phyloP scores from a whole-genome alignment of 1,140 invertebrate species.

The Drosophila kohkoa region DNA sequence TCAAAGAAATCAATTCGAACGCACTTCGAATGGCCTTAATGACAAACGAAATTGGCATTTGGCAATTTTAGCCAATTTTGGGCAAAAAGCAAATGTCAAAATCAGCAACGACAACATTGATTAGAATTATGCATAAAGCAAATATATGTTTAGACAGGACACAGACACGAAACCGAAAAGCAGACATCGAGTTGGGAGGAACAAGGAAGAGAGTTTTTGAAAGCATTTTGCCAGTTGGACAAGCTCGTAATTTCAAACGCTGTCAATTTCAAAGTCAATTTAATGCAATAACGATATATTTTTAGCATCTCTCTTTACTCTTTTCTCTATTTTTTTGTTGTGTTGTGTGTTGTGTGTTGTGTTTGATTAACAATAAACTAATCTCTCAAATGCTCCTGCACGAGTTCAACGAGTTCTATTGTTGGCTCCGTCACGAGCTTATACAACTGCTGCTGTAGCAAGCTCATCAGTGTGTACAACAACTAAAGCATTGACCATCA shows the following conservation, averaged over 20 bases:
- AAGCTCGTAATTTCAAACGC: constrained; percentile 48
- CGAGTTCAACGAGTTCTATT: constrained; percentile 18
- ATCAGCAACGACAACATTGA: constrained; percentile 39
- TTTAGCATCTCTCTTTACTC: constrained; percentile 21
- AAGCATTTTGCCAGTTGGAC: constrained; percentile 18
- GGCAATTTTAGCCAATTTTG: constrained; percentile 45
- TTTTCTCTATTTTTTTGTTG: no score
- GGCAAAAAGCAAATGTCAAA: constrained; percentile 46
- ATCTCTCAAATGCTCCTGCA: constrained; percentile 51
- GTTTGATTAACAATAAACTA: constrained; percentile 78
- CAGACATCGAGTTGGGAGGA: background rate
- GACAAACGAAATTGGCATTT: constrained; percentile 29
- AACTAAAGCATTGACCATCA: constrained; percentile 44
- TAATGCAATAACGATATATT: constrained; percentile 73
- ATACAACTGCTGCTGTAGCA: constrained; percentile 35
- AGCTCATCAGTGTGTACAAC: constrained; percentile 39
- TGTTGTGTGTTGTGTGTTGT: no score
- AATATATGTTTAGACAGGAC: constrained; percentile 6
- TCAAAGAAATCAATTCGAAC: constrained; percentile 31
- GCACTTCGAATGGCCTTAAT: constrained; percentile 23
- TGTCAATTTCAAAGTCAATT: constrained; percentile 78
- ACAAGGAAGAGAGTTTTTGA: constrained; percentile 17
- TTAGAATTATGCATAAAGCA: constrained; percentile 51
- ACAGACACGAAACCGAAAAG: constrained; percentile 1
- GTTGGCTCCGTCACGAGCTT: constrained; percentile 58